Percentiles rank a stretch among this genome's conserved stretches.
Conservation (phyloP, 30 jellyfish, hydroid and myxozoan species). For the Rhopilema esculentum region DNA sequence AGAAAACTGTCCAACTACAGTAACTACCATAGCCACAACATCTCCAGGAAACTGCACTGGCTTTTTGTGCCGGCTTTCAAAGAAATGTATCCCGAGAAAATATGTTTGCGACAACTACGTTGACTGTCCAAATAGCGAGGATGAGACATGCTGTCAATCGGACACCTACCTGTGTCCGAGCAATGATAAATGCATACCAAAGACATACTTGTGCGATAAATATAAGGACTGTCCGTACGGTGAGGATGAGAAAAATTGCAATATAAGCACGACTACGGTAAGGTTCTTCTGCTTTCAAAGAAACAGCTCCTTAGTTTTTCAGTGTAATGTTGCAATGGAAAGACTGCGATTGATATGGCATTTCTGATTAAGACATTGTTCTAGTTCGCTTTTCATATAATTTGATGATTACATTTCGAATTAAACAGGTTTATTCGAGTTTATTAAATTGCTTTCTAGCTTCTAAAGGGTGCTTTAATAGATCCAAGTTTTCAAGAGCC, state of each 20-base stretch:
- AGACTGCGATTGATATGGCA: too few species aligned
- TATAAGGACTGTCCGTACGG: constrained; percentile 78
- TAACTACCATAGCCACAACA: constrained; percentile 39
- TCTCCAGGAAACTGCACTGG: constrained; percentile 70
- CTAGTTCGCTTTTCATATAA: too few species aligned
- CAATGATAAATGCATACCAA: constrained; percentile 72
- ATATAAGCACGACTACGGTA: constrained; percentile 55
- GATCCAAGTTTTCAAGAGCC: too few species aligned
- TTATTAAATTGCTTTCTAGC: too few species aligned
- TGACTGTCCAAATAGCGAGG: constrained; percentile 82
- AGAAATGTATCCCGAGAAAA: constrained; percentile 53
- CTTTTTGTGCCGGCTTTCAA: constrained; percentile 49
- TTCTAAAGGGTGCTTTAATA: too few species aligned
- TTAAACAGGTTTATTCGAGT: too few species aligned
- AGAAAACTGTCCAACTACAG: constrained; percentile 67
- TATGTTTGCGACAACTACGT: constrained; percentile 64
- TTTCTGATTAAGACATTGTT: too few species aligned
- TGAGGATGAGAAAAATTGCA: constrained; percentile 75
- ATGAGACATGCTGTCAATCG: constrained; percentile 74
- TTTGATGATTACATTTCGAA: too few species aligned
- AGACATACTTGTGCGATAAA: constrained; percentile 60
- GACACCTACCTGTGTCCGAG: constrained; percentile 66
- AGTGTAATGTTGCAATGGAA: too few species aligned
- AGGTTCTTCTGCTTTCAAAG: background rate
- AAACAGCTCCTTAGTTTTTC: background rate